Evolutionary conservation across 2,888 invertebrate genomes (phyloP).

Genomic region (Neoaliturus tenellus): DNA sequence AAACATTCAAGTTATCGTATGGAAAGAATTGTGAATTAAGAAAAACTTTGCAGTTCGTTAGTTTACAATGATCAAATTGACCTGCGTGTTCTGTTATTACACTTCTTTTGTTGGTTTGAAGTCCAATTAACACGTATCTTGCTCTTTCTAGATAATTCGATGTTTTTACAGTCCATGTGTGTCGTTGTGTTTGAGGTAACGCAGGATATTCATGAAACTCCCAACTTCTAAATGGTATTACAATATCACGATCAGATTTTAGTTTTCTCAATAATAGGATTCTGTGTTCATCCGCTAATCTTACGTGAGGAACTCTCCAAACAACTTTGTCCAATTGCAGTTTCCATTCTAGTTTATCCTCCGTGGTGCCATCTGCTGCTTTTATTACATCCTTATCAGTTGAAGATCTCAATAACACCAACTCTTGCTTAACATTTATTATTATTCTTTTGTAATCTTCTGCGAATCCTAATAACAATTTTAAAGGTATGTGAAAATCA

Average conservation of each 20-base stretch:
- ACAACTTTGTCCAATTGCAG: conserved; percentile 63
- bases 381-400: conserved; percentile 67
- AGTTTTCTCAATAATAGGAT: conserved; percentile 63
- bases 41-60: conserved; percentile 67
- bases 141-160: conserved; percentile 70
- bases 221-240: conserved; percentile 69
- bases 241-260: conserved; percentile 57
- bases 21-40: neutral
- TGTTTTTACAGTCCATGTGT: conserved; percentile 69
- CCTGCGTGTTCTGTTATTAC: conserved; percentile 62
- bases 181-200: conserved; percentile 68
- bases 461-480: conserved; percentile 69
- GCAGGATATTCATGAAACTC: conserved; percentile 70
- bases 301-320: conserved; percentile 64
- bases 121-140: conserved; percentile 70
- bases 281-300: conserved; percentile 66
- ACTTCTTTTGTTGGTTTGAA: conserved; percentile 71
- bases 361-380: conserved; percentile 45
- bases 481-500: conserved; percentile 68
- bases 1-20: neutral
- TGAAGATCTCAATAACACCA: conserved; percentile 67
- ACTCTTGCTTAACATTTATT: conserved; percentile 71
- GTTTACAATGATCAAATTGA: conserved; percentile 46
- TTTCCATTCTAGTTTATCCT: conserved; percentile 45
- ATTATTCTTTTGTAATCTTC: conserved; percentile 71